These are phyloP conservation scores for Gibbula magus DNA, from an alignment of 2,888 invertebrate genomes.

Conservation along the genomic window DNA sequence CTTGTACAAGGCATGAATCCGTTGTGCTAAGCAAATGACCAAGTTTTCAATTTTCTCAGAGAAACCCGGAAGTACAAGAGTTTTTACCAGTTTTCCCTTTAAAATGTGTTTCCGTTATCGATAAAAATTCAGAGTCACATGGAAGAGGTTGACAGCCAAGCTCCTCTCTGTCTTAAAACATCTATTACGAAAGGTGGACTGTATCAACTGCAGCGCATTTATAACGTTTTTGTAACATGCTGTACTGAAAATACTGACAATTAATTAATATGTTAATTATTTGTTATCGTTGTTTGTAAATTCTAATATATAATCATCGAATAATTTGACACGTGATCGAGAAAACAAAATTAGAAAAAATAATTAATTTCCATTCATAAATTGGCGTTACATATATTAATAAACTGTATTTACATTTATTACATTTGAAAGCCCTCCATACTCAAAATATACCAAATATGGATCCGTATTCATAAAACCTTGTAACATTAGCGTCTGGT, in stretches of 20 bases:
- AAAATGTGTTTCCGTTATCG: neutral
- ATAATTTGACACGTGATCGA: no score
- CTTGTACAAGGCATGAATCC: neutral
- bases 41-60: constrained; percentile 9
- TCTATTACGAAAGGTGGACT: neutral
- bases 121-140: no score
- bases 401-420: no score
- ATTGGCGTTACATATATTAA: no score
- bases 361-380: no score
- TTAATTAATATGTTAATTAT: neutral
- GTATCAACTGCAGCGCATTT: neutral
- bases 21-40: neutral
- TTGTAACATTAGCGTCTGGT: no score
- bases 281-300: neutral
- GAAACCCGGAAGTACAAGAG: neutral
- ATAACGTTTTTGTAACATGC: neutral
- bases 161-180: neutral
- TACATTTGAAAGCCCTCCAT: no score
- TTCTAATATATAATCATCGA: no score
- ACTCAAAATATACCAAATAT: no score
- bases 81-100: neutral
- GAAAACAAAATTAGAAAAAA: no score
- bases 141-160: no score
- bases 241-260: neutral
- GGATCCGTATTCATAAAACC: no score